phyloP scores from a whole-genome alignment of 2,797 vertebrate species.

The Corythornis leucogaster region DNA sequence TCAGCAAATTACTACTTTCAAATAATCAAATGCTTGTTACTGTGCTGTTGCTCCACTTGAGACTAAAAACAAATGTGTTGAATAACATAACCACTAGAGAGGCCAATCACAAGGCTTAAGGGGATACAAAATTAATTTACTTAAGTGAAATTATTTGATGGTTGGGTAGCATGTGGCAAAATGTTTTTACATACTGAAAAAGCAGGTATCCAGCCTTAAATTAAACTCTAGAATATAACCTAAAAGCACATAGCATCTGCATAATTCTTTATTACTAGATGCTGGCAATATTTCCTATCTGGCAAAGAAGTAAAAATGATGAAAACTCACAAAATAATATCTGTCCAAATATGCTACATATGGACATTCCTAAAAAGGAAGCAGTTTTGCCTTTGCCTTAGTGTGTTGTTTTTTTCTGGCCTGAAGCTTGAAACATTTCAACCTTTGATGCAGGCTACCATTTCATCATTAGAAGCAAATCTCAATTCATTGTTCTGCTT shows the following conservation, averaged over 20 bases:
- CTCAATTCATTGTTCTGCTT: not conserved
- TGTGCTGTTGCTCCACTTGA: not conserved
- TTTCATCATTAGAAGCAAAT: not conserved
- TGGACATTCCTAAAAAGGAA: not conserved
- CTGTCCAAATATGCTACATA: not conserved
- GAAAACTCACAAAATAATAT: not conserved
- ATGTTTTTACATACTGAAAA: not conserved
- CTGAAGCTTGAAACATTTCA: not conserved
- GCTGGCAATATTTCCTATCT: not conserved
- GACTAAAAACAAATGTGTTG: not conserved
- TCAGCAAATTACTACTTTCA: not conserved
- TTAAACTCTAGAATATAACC: not conserved
- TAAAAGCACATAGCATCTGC: not conserved
- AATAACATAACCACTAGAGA: not conserved
- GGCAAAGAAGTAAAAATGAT: not conserved
- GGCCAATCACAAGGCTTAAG: not conserved
- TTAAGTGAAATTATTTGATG: not conserved
- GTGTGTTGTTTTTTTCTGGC: not conserved
- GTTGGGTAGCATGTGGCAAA: not conserved
- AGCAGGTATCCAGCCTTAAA: not conserved
- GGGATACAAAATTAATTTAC: not conserved
- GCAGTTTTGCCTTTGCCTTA: not conserved
- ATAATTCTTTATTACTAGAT: not conserved
- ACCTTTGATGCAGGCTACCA: not conserved
- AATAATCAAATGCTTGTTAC: not conserved